Conservation (phyloP, 2,113 vertebrate species). For the Spheniscus mendiculus region DNA sequence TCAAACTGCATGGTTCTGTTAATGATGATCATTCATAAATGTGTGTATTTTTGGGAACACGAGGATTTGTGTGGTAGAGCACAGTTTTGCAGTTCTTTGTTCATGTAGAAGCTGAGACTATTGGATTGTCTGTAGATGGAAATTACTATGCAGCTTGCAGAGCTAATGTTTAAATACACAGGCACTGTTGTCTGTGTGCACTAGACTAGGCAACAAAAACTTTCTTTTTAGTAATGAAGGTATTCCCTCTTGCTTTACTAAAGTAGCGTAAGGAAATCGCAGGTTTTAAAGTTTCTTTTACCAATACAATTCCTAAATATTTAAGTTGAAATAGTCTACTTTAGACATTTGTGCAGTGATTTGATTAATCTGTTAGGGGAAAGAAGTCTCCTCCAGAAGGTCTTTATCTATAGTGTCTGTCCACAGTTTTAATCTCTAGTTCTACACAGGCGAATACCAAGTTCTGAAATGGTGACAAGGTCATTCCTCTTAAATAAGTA, state of each 20-base stretch:
- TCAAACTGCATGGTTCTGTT: not conserved
- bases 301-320: not conserved
- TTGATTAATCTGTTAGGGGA: not conserved
- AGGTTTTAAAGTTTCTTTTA: not conserved
- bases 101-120: not conserved
- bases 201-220: not conserved
- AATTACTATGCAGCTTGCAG: not conserved
- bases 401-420: not conserved
- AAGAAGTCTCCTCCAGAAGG: not conserved
- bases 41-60: not conserved
- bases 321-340: not conserved
- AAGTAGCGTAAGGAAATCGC: not conserved
- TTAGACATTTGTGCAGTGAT: not conserved
- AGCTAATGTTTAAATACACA: not conserved
- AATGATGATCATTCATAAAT: not conserved
- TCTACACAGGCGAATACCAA: not conserved
- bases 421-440: not conserved
- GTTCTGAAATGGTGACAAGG: conserved; percentile 1
- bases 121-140: not conserved
- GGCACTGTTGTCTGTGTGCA: not conserved
- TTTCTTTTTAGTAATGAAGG: not conserved
- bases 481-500: conserved; percentile 27
- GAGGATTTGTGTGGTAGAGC: not conserved
- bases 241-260: not conserved
- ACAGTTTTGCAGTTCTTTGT: not conserved